Evolutionary conservation across 2,797 vertebrate species (phyloP).

Genomic region (Babyrousa celebensis): DNA sequence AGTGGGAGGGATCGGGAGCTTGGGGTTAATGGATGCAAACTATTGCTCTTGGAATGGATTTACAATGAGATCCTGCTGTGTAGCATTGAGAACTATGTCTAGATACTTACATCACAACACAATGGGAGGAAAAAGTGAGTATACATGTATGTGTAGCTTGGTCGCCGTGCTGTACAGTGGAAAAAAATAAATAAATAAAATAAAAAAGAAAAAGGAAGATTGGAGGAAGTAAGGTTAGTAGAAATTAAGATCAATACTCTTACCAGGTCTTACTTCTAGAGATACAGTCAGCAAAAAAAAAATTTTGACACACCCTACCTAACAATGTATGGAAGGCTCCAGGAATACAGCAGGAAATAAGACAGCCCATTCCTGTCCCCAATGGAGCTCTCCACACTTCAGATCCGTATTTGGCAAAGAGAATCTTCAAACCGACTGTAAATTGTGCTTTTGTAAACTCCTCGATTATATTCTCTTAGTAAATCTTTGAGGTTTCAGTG

Average conservation of each 20-base stretch:
- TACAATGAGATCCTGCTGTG: too few species aligned
- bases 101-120: too few species aligned
- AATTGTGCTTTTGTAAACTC: neutral
- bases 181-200: too few species aligned
- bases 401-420: neutral
- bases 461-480: neutral
- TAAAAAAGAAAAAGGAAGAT: neutral
- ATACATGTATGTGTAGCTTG: too few species aligned
- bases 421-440: neutral
- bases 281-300: neutral
- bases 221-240: neutral
- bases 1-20: too few species aligned
- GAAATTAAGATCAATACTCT: neutral
- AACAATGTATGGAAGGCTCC: neutral
- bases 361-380: too few species aligned
- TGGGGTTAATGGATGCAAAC: too few species aligned
- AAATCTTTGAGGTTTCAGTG: conserved; percentile 16
- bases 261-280: neutral
- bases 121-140: too few species aligned
- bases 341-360: neutral
- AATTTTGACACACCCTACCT: neutral
- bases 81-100: too few species aligned
- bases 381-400: neutral
- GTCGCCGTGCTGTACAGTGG: too few species aligned
- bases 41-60: too few species aligned